Percentiles rank a stretch among this genome's conserved stretches.
phyloP scores from a whole-genome alignment of 2,113 vertebrate genomes.

The Nettapus auritus region DNA sequence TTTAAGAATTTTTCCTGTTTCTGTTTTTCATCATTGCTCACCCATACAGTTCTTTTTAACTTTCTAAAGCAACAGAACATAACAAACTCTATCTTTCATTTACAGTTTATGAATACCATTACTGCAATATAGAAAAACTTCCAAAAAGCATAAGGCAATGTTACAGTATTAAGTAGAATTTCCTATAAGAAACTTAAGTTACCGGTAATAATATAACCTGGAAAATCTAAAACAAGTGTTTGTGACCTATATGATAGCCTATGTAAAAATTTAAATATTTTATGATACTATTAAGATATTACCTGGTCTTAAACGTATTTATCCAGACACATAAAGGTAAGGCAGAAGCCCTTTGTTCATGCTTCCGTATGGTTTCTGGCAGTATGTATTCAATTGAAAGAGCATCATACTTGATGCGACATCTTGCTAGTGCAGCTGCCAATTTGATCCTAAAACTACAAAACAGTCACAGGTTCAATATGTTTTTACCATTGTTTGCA shows the following conservation, averaged over 20 bases:
- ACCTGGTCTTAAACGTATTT: slow-evolving; percentile 88
- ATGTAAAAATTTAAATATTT: neutral
- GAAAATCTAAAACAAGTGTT: neutral
- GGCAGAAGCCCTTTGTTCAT: slow-evolving; percentile 80
- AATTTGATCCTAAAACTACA: slow-evolving; percentile 88
- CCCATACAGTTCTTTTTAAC: neutral
- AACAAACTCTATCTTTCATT: neutral
- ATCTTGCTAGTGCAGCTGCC: slow-evolving; percentile 88
- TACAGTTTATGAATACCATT: neutral
- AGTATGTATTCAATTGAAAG: slow-evolving; percentile 83
- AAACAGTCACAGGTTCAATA: neutral
- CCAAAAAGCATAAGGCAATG: neutral
- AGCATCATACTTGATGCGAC: slow-evolving; percentile 86
- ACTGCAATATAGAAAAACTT: neutral
- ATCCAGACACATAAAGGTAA: slow-evolving; percentile 88
- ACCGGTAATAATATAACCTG: neutral
- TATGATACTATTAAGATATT: neutral
- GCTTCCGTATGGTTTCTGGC: slow-evolving; percentile 81
- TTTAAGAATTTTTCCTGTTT: neutral
- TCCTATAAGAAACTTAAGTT: neutral
- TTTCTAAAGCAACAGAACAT: neutral
- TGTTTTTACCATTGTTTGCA: neutral
- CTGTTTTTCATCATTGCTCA: neutral
- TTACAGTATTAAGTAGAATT: neutral
- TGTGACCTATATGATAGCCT: neutral